Percentiles rank a stretch among this genome's conserved stretches.
Evolutionary conservation across 2,888 invertebrate genomes (phyloP).

Genomic region (Chalcis sispes): DNA sequence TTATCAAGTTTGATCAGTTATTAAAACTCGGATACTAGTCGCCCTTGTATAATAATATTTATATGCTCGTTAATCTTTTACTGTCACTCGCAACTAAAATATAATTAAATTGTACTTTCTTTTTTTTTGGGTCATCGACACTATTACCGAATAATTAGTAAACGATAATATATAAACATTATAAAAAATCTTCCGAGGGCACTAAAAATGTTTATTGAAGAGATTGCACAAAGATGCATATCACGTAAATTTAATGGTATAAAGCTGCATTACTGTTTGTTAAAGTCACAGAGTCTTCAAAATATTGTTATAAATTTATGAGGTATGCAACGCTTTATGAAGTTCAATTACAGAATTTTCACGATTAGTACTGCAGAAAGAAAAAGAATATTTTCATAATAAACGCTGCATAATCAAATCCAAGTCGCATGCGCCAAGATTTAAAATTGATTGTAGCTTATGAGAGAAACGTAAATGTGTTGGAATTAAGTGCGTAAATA

Average conservation of each 20-base stretch:
- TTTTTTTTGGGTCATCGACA: constrained; percentile 49
- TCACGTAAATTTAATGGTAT: constrained; percentile 41
- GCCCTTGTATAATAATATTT: constrained; percentile 57
- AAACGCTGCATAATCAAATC: constrained; percentile 53
- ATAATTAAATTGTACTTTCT: constrained; percentile 41
- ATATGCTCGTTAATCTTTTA: constrained; percentile 54
- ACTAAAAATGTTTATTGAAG: constrained; percentile 37
- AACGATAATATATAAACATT: constrained; percentile 34
- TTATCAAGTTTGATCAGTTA: constrained; percentile 45
- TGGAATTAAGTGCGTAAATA: constrained; percentile 48
- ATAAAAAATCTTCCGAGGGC: constrained; percentile 40
- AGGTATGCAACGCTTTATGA: constrained; percentile 46
- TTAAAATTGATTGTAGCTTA: constrained; percentile 43
- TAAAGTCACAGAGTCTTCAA: constrained; percentile 57
- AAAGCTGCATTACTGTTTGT: constrained; percentile 48
- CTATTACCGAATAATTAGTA: constrained; percentile 39
- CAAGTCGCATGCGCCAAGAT: constrained; percentile 38
- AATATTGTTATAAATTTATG: constrained; percentile 54
- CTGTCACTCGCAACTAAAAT: constrained; percentile 33
- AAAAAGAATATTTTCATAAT: constrained; percentile 51
- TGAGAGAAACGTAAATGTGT: constrained; percentile 36
- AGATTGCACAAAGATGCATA: constrained; percentile 54
- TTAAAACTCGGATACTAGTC: constrained; percentile 57
- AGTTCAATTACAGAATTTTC: constrained; percentile 45
- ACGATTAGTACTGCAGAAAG: constrained; percentile 33